Conservation (phyloP, 2,113 vertebrate genomes). For the Coryphaenoides rupestris region DNA sequence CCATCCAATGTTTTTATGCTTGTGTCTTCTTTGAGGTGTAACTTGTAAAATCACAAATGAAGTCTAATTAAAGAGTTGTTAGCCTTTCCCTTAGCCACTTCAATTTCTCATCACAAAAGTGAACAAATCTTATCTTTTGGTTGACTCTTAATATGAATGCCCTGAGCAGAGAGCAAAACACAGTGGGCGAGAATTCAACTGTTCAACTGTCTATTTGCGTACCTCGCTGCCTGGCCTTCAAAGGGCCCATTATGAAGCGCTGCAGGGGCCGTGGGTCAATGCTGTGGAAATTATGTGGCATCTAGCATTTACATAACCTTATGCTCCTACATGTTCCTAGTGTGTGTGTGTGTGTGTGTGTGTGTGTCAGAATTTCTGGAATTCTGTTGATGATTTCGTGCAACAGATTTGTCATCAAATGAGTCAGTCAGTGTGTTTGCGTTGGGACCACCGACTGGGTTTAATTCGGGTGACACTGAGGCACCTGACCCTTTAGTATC, state of each 20-base stretch:
- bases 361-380: neutral
- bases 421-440: neutral
- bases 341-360: constrained; percentile 3
- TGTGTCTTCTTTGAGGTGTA: too few species aligned
- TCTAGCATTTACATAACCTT: constrained; percentile 12
- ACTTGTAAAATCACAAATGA: too few species aligned
- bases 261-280: constrained; percentile 29
- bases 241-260: constrained; percentile 53
- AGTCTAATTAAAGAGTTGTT: too few species aligned
- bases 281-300: constrained; percentile 41
- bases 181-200: constrained; percentile 51
- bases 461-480: too few species aligned
- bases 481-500: too few species aligned
- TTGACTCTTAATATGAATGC: constrained; percentile 24
- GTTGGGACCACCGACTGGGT: too few species aligned
- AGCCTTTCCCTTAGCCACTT: too few species aligned
- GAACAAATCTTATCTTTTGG: constrained; percentile 19
- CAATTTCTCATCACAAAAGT: too few species aligned
- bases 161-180: constrained; percentile 23
- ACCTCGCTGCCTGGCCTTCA: constrained; percentile 39
- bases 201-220: neutral
- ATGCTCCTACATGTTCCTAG: too few species aligned
- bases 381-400: neutral
- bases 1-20: too few species aligned
- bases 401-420: too few species aligned